These are phyloP conservation scores for Metopia argyrocephala DNA, from an alignment of 2,888 invertebrate species.

Conservation along the genomic window DNA sequence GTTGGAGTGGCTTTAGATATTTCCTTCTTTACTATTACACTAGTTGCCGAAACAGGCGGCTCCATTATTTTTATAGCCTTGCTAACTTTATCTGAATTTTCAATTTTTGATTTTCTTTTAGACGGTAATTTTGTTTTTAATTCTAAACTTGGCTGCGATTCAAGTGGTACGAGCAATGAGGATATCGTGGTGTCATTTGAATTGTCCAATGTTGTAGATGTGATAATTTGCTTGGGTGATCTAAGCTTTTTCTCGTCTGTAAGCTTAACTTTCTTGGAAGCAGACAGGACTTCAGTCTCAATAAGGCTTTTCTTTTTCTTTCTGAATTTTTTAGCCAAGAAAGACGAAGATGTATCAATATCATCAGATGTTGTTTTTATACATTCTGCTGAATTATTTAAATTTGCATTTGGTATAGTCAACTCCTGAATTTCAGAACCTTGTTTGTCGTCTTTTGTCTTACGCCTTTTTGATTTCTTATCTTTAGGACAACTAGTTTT, in stretches of 20 bases:
- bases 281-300: background rate
- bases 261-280: background rate
- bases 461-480: background rate
- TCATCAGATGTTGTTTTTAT: background rate
- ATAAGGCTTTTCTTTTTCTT: background rate
- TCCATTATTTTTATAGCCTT: background rate
- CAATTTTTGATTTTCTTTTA: constrained; percentile 13
- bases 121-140: background rate
- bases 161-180: background rate
- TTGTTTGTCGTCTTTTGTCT: background rate
- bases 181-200: background rate
- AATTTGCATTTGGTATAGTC: background rate
- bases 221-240: background rate
- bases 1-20: background rate
- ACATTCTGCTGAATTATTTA: background rate
- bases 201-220: background rate
- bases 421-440: background rate
- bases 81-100: constrained; percentile 17
- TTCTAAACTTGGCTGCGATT: background rate
- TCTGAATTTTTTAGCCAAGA: background rate
- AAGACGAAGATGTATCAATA: background rate
- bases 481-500: background rate
- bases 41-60: background rate
- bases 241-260: background rate
- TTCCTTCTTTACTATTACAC: background rate